These are phyloP conservation scores for Shinisaurus crocodilurus DNA, from an alignment of 2,113 vertebrate genomes.

Conservation along the genomic window DNA sequence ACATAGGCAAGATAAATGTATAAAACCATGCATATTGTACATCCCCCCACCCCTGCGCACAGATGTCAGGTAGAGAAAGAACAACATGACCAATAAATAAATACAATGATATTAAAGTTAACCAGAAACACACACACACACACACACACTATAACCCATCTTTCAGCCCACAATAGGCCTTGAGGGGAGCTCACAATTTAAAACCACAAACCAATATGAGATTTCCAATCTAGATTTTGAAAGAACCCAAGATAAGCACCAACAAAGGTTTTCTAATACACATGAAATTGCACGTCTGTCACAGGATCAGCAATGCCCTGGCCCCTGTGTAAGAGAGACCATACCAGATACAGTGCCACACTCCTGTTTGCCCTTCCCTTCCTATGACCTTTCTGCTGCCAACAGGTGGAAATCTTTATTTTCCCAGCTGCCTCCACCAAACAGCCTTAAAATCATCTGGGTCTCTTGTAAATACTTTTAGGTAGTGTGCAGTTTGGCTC, in stretches of 20 bases:
- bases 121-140: too few relatives aligned
- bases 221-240: conserved; percentile 7
- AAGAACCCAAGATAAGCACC: neutral
- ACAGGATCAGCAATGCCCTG: neutral
- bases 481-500: too few relatives aligned
- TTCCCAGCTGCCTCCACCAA: too few relatives aligned
- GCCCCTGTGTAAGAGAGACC: too few relatives aligned
- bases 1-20: too few relatives aligned
- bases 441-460: too few relatives aligned
- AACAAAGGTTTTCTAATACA: neutral
- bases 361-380: too few relatives aligned
- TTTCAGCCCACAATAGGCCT: neutral
- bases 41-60: neutral
- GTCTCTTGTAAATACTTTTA: too few relatives aligned
- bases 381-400: too few relatives aligned
- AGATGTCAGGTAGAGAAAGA: neutral
- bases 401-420: too few relatives aligned
- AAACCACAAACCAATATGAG: neutral
- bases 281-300: neutral
- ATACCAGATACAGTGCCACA: too few relatives aligned
- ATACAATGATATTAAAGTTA: neutral
- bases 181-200: neutral
- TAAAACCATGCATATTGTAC: neutral
- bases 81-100: neutral
- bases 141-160: too few relatives aligned